Conservation (phyloP, 1,140 invertebrate species). For the Bombus confusus region DNA sequence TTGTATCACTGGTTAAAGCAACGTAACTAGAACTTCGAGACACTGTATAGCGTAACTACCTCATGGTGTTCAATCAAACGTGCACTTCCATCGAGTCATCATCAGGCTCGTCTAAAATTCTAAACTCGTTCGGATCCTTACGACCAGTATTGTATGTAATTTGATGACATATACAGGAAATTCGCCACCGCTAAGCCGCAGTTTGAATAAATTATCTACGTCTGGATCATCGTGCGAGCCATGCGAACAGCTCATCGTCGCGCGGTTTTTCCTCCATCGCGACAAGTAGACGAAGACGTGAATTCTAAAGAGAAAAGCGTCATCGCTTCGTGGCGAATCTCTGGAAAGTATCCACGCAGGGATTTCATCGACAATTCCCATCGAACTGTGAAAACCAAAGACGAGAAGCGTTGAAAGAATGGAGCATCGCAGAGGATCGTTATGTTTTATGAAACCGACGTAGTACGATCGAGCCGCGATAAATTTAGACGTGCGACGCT, state of each 20-base stretch:
- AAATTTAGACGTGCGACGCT: background rate
- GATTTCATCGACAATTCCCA: background rate
- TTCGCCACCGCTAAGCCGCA: background rate
- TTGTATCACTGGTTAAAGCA: background rate
- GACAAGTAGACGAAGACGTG: slow-evolving; percentile 3
- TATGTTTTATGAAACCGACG: background rate
- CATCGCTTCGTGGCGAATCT: background rate
- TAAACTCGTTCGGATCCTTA: background rate
- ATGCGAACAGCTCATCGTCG: slow-evolving; percentile 37
- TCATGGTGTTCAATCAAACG: background rate
- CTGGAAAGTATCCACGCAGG: background rate
- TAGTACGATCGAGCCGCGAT: slow-evolving; percentile 2
- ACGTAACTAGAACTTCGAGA: background rate
- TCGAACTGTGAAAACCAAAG: background rate
- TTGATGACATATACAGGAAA: slow-evolving; percentile 33
- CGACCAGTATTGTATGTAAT: slow-evolving; percentile 5
- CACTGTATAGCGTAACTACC: background rate
- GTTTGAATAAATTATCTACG: slow-evolving; percentile 42
- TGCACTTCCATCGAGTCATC: background rate
- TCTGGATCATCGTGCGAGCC: slow-evolving; percentile 17
- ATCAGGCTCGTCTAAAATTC: background rate
- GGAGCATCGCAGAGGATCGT: background rate
- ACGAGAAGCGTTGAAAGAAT: too few relatives aligned
- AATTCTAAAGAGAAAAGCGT: slow-evolving; percentile 34
- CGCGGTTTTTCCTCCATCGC: slow-evolving; percentile 26